Percentiles rank a stretch among this genome's conserved stretches.
Evolutionary conservation across 1,140 invertebrate species (phyloP).

Genomic region (Anagrus nilaparvatae): DNA sequence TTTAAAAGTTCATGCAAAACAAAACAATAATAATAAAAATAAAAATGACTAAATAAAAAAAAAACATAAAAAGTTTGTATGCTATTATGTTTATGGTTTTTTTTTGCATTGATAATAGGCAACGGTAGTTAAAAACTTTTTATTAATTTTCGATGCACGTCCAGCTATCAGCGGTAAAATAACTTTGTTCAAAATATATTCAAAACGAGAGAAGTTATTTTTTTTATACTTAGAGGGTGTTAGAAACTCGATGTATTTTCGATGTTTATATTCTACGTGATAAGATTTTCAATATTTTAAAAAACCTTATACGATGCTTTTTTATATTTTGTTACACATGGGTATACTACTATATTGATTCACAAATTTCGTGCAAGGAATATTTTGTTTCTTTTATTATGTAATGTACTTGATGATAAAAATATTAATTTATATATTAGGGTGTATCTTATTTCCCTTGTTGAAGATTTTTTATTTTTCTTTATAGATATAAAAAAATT

Average conservation of each 20-base stretch:
- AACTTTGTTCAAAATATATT: conserved; percentile 24
- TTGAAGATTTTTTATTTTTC: conserved; percentile 3
- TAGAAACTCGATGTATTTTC: conserved; percentile 22
- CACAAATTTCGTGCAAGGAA: conserved; percentile 23
- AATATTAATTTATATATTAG: background rate
- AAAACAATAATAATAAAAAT: too few species aligned
- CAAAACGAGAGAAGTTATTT: conserved; percentile 29
- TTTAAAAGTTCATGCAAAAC: too few species aligned
- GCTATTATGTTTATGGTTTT: too few species aligned
- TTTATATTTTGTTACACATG: too few species aligned
- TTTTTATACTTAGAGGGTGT: conserved; percentile 26
- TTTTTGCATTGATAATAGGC: too few species aligned
- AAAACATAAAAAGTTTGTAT: too few species aligned
- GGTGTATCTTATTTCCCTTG: conserved; percentile 13
- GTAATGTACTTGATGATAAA: background rate
- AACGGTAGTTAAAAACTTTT: too few species aligned
- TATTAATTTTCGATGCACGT: too few species aligned
- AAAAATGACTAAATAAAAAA: too few species aligned
- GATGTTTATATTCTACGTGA: conserved; percentile 25
- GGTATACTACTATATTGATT: too few species aligned
- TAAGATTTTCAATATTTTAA: conserved; percentile 24
- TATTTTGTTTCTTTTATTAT: background rate
- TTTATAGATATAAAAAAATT: conserved; percentile 16
- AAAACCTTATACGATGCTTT: too few species aligned
- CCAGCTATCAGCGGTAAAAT: too few species aligned